phyloP scores from a whole-genome alignment of 2,797 vertebrate species.

The Manis pentadactyla region DNA sequence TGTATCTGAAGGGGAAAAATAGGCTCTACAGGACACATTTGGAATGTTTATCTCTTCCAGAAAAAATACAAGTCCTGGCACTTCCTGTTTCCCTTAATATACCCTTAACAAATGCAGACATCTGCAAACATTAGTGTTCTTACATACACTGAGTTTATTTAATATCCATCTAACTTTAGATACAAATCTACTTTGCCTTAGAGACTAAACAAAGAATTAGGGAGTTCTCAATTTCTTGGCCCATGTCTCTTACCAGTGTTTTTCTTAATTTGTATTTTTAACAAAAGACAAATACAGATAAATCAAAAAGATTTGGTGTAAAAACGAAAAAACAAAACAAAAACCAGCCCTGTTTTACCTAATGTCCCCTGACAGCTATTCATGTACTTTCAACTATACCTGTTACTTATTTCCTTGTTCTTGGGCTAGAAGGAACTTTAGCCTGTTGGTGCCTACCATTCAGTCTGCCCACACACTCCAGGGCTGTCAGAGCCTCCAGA shows the following conservation, averaged over 20 bases:
- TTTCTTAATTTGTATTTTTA: conserved; percentile 43
- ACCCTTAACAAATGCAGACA: conserved; percentile 74
- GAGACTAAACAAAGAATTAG: conserved; percentile 66
- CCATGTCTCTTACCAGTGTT: conserved; percentile 3
- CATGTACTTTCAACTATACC: background rate
- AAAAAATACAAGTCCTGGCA: background rate
- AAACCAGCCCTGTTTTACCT: background rate
- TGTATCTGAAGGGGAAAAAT: conserved; percentile 41
- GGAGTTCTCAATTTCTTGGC: conserved; percentile 55
- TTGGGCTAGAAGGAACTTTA: background rate
- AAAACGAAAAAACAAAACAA: conserved; percentile 30
- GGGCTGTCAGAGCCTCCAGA: background rate
- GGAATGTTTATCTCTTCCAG: conserved; percentile 42
- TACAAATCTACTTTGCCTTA: conserved; percentile 66
- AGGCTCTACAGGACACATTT: conserved; percentile 53
- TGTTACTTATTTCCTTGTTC: conserved; percentile 36
- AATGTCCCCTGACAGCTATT: background rate
- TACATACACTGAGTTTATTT: conserved; percentile 77
- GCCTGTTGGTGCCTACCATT: background rate
- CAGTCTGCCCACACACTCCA: background rate
- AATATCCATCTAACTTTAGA: conserved; percentile 77
- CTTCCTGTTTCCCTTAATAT: conserved; percentile 61
- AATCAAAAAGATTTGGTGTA: background rate
- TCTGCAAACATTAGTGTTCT: conserved; percentile 70
- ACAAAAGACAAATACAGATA: conserved; percentile 52